Base-by-base conservation (phyloP, 2,797 vertebrate species). In the Rhyacichthys aspro region DNA sequence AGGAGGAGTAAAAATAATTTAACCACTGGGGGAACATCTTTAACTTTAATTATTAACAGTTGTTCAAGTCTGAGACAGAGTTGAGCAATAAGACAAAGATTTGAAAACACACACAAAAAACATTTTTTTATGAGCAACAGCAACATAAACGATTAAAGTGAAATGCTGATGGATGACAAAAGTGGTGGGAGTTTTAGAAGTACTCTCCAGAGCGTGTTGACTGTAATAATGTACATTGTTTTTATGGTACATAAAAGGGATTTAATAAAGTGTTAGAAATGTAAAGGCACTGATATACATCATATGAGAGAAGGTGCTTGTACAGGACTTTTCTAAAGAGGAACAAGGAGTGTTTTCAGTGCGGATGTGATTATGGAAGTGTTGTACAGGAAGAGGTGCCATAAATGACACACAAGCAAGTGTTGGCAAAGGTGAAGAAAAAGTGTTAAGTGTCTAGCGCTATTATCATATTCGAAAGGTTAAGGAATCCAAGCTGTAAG, bases 231-330 rank as follows among this genome's bases (percentile, higher is more conserved):
- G 10, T 63, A 9, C 18, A 63, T 37, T 57, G 7, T 60, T 43
- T 61, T 52, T 64, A 32, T 62, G 43, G 6, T 15, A 56, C n/a
- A 44, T 43, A 18, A 52, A 60, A 32, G 15, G 45, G 39, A 9
- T 55, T 28, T 1, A 43, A 17, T 41, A 14, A 42, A 45, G 28
- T 54, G 34, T 37, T 19, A 53, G 65, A 6, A 34, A 4, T 14
- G 18, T 38, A 36, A 37, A 72, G 17, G 19, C 8, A 42, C 2
- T 37, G 8, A n/a, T 48, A 23, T 43, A 34, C 15, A 60, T 52
- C 23, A 59, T 42, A 57, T 15, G 8, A 50, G 6, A 14, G 23
- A 56, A 41, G 15, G 43, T 32, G 19, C 43, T 5, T 19, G 33
- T 38, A 18, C 4, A 16, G 16, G 23, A 10, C 8, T 65, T 48